phyloP scores from a whole-genome alignment of 2,113 vertebrate species.

The Heterotilapia buettikoferi region DNA sequence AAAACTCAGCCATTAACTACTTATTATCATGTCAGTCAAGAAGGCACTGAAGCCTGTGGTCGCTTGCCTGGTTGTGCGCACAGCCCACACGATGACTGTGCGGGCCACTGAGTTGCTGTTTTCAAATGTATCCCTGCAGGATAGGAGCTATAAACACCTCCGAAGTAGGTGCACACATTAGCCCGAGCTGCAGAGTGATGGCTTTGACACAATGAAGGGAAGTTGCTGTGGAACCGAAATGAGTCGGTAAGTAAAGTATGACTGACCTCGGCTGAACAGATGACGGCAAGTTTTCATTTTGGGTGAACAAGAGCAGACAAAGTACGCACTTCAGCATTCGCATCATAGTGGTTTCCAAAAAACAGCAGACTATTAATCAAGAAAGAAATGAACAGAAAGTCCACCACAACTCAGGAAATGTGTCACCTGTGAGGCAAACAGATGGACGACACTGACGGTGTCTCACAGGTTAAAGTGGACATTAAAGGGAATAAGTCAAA shows the following conservation, averaged over 20 bases:
- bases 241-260: not conserved
- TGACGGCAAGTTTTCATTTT: not conserved
- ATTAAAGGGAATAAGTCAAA: not conserved
- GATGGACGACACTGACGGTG: slow-evolving; percentile 1
- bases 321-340: not conserved
- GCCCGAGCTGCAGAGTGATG: not conserved
- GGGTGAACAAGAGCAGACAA: not conserved
- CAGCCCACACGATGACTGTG: not conserved
- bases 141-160: not conserved
- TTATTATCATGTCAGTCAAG: slow-evolving; percentile 1
- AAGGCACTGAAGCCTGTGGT: not conserved
- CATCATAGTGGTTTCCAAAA: not conserved
- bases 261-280: not conserved
- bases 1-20: not conserved
- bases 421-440: not conserved
- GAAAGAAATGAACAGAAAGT: not conserved
- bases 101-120: not conserved
- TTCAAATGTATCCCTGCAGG: not conserved
- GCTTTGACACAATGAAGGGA: not conserved
- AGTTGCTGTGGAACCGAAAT: not conserved
- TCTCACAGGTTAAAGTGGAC: not conserved
- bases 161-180: not conserved
- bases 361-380: not conserved
- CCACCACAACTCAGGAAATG: not conserved
- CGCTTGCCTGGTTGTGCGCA: not conserved